Percentiles rank a stretch among this genome's conserved stretches.
Conservation (phyloP, 1,140 invertebrate genomes). For the Leucophenga varia region DNA sequence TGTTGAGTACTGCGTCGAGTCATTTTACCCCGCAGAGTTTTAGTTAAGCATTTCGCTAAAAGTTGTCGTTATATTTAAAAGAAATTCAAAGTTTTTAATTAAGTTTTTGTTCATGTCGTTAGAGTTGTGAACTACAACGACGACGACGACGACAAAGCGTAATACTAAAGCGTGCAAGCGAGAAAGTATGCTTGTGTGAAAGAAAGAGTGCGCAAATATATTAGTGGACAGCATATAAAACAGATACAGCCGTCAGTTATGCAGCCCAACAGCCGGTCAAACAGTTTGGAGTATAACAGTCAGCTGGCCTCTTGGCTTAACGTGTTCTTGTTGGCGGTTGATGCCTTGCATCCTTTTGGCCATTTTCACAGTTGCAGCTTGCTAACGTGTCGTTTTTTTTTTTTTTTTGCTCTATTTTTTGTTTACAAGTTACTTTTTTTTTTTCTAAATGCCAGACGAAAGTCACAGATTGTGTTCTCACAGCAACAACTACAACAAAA, state of each 20-base stretch:
- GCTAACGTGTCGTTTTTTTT: not conserved
- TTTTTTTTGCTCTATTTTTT: no score
- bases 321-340: no score
- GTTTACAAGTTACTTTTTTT: no score
- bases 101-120: constrained; percentile 17
- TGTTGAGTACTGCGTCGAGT: no score
- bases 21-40: no score
- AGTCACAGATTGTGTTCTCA: constrained; percentile 4
- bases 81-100: constrained; percentile 16
- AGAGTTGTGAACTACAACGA: constrained; percentile 1
- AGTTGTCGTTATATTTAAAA: constrained; percentile 6
- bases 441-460: constrained; percentile 2
- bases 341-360: not conserved
- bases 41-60: no score
- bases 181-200: not conserved
- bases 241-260: no score
- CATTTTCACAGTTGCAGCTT: not conserved
- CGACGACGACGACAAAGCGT: not conserved
- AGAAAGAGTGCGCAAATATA: not conserved
- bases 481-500: no score
- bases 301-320: no score
- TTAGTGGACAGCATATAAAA: no score
- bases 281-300: no score
- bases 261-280: no score
- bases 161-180: constrained; percentile 1